Evolutionary conservation across 1,140 invertebrate species (phyloP).

Genomic region (Hylaeus anthracinus): DNA sequence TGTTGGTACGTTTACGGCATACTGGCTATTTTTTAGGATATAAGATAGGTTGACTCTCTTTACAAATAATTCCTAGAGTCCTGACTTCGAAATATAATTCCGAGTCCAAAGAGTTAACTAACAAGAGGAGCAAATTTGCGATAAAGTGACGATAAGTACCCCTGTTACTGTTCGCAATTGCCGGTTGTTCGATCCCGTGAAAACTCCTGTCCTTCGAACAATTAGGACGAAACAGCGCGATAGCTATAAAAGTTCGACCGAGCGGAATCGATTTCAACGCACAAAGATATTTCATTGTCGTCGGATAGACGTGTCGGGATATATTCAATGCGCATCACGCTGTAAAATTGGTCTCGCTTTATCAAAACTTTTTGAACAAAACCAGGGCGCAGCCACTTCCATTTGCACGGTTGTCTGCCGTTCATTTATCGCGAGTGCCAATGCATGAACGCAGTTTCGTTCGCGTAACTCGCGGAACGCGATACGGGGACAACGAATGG

Average conservation of each 20-base stretch:
- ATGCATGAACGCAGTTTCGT: slow-evolving; percentile 16
- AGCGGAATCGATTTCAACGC: slow-evolving; percentile 11
- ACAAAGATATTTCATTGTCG: background rate
- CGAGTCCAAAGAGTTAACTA: too few relatives aligned
- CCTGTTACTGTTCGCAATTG: too few relatives aligned
- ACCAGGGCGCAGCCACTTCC: too few relatives aligned
- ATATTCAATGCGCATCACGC: background rate
- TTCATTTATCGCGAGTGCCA: slow-evolving; percentile 52
- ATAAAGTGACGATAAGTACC: too few relatives aligned
- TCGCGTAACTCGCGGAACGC: slow-evolving; percentile 39
- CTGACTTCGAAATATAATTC: too few relatives aligned
- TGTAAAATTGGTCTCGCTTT: slow-evolving; percentile 26
- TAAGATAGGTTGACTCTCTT: too few relatives aligned
- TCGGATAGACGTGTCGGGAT: background rate
- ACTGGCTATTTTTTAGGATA: too few relatives aligned
- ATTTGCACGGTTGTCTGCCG: slow-evolving; percentile 1
- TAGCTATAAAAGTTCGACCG: background rate
- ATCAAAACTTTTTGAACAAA: slow-evolving; percentile 13
- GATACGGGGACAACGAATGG: slow-evolving; percentile 51
- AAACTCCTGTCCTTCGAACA: background rate
- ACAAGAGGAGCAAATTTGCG: too few relatives aligned
- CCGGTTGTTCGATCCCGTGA: too few relatives aligned
- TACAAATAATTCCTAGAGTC: too few relatives aligned
- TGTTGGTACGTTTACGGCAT: too few relatives aligned
- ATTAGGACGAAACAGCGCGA: background rate